phyloP scores from a whole-genome alignment of 2,113 vertebrate genomes.

The Ranitomeya variabilis region DNA sequence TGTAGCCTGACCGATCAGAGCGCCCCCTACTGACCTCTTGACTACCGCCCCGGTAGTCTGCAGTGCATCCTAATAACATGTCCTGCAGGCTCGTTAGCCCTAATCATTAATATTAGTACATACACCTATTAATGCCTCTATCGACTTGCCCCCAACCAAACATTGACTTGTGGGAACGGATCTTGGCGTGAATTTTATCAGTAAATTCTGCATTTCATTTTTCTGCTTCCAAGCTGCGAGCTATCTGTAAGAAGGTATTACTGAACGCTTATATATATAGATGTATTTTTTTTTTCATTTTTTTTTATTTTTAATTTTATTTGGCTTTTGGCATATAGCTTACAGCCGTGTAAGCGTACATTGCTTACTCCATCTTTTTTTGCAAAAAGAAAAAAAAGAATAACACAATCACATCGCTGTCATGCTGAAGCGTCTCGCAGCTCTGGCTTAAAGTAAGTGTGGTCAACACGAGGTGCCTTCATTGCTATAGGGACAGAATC shows the following conservation, averaged over 20 bases:
- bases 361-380: constrained; percentile 66
- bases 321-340: constrained; percentile 74
- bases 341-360: constrained; percentile 69
- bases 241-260: constrained; percentile 99
- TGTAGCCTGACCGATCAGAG: neutral
- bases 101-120: neutral
- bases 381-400: constrained; percentile 46
- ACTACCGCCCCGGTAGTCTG: constrained; percentile 3
- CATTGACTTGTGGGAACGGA: constrained; percentile 63
- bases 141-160: constrained; percentile 59
- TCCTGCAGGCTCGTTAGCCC: constrained; percentile 6
- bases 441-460: neutral
- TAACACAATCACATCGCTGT: constrained; percentile 72
- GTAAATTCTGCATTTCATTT: constrained; percentile 95
- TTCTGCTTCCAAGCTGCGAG: constrained; percentile 99
- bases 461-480: constrained; percentile 60
- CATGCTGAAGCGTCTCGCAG: constrained; percentile 62
- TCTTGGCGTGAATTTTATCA: constrained; percentile 77
- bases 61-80: neutral
- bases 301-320: constrained; percentile 59
- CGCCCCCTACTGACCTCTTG: neutral
- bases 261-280: constrained; percentile 65
- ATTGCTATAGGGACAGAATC: constrained; percentile 60
- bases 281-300: constrained; percentile 61
- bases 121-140: constrained; percentile 23